phyloP scores from a whole-genome alignment of 2,113 vertebrate species.

The Chrysochloris asiatica region DNA sequence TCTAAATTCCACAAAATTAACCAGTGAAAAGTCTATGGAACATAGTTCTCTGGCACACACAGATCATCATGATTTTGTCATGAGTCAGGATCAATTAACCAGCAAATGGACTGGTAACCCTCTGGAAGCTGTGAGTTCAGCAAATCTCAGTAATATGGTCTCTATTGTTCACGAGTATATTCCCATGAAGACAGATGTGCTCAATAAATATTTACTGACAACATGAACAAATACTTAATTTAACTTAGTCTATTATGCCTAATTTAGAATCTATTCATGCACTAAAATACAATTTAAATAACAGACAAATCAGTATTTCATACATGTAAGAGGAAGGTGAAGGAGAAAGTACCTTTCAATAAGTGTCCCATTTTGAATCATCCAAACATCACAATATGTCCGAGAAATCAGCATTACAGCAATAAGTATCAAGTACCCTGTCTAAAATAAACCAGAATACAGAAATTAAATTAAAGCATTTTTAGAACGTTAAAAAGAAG shows the following conservation, averaged over 20 bases:
- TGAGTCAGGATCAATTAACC: no score
- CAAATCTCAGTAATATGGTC: background rate
- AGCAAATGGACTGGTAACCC: background rate
- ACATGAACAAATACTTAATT: conserved; percentile 15
- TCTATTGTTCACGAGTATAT: background rate
- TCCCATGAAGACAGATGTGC: background rate
- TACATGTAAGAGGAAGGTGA: conserved; percentile 35
- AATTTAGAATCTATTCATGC: conserved; percentile 2
- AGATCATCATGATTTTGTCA: no score
- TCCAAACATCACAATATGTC: conserved; percentile 99
- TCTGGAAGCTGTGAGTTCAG: background rate
- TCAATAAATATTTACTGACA: background rate
- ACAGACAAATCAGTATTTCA: conserved; percentile 28
- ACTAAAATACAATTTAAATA: conserved; percentile 27
- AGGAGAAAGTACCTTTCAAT: conserved; percentile 93
- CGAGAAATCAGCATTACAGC: conserved; percentile 94
- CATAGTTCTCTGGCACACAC: background rate
- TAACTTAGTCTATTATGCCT: conserved; percentile 15
- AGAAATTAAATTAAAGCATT: conserved; percentile 64
- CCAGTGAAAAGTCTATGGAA: background rate
- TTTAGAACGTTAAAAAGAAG: conserved; percentile 54
- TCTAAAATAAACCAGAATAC: conserved; percentile 86
- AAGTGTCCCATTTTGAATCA: conserved; percentile 99
- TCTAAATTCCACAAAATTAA: background rate
- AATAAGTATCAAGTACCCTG: conserved; percentile 94